phyloP scores from a whole-genome alignment of 2,888 invertebrate genomes.

The Cactoblastis cactorum region DNA sequence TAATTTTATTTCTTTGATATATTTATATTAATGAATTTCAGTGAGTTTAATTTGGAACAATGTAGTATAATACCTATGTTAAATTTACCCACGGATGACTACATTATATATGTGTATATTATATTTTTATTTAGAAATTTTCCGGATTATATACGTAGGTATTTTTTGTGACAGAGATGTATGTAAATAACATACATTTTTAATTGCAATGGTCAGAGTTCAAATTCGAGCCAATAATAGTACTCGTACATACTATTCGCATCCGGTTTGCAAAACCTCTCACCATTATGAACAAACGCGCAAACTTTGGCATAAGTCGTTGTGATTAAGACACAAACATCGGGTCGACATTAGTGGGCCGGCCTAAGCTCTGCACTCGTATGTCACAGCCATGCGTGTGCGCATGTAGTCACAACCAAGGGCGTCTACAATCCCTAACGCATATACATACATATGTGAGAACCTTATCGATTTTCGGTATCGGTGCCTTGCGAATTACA shows the following conservation, averaged over 20 bases:
- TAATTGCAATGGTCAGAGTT: no score
- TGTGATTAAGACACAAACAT: conserved; percentile 9
- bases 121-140: no score
- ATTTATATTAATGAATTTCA: no score
- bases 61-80: no score
- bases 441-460: conserved; percentile 25
- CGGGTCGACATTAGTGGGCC: background rate
- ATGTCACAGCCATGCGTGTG: conserved; percentile 35
- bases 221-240: no score
- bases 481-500: background rate
- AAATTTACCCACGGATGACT: no score
- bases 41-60: no score
- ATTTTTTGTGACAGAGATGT: no score
- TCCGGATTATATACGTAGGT: no score
- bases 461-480: conserved; percentile 16
- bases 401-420: conserved; percentile 54
- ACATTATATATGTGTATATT: no score
- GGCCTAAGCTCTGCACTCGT: background rate
- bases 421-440: conserved; percentile 73
- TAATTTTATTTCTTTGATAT: no score
- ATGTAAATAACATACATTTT: no score
- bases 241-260: background rate
- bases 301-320: background rate
- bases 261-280: background rate
- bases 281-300: background rate